A percentile compares a stretch with the other conserved stretches of the same genome.
phyloP scores from a whole-genome alignment of 2,797 vertebrate species.

The Myotis planiceps region DNA sequence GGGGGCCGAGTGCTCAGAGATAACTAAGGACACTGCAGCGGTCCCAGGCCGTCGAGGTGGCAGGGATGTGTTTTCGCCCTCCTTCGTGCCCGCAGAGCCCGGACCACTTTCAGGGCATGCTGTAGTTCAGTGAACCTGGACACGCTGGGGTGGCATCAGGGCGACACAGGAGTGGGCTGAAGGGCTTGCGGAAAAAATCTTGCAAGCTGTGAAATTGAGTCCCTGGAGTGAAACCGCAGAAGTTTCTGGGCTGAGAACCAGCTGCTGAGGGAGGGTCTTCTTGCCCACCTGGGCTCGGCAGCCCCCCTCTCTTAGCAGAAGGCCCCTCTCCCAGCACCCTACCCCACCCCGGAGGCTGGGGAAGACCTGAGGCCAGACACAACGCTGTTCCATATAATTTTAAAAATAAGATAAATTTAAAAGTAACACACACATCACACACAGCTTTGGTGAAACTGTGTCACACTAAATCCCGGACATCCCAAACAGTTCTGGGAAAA shows the following conservation, averaged over 20 bases:
- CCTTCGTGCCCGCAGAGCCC: neutral
- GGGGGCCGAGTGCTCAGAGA: fast-evolving
- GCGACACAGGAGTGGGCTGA: conserved; percentile 36
- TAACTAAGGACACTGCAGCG: too few species aligned
- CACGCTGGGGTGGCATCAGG: neutral
- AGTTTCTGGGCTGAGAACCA: neutral
- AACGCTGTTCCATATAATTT: neutral
- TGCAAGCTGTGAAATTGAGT: conserved; percentile 10
- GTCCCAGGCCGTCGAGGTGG: neutral
- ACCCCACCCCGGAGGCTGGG: neutral
- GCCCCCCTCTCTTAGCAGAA: fast-evolving
- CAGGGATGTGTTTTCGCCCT: neutral
- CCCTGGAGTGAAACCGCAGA: neutral
- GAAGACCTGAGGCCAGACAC: neutral
- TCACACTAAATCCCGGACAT: neutral
- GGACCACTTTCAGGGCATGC: neutral
- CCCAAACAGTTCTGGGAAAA: neutral
- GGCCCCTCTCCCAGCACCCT: fast-evolving
- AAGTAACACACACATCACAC: neutral
- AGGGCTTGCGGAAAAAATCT: fast-evolving
- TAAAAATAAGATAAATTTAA: neutral
- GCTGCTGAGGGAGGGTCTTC: neutral
- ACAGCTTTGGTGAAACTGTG: neutral
- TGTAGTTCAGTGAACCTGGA: neutral
- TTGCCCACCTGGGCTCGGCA: neutral